These are phyloP conservation scores for Falcunculus frontatus DNA, from an alignment of 2,113 vertebrate genomes.

Conservation along the genomic window DNA sequence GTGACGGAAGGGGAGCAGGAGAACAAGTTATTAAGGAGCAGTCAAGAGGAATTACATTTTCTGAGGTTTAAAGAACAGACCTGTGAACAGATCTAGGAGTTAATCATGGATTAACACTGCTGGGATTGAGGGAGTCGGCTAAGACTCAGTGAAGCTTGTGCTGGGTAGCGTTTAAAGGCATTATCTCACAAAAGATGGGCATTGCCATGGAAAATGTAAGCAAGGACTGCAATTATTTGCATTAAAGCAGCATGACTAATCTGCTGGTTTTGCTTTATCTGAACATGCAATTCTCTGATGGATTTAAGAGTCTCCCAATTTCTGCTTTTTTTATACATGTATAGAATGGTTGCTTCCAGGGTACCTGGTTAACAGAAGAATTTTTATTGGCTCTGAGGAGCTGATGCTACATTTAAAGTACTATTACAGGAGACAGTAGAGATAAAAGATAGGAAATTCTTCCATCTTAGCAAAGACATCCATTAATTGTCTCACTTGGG, in stretches of 20 bases:
- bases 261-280: not conserved
- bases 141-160: not conserved
- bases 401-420: not conserved
- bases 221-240: conserved; percentile 28
- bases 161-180: conserved; percentile 1
- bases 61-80: conserved; percentile 25
- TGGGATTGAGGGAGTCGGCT: conserved; percentile 8
- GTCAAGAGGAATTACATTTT: conserved; percentile 33
- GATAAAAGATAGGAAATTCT: not conserved
- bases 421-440: not conserved
- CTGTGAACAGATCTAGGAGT: conserved; percentile 16
- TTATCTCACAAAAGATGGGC: conserved; percentile 39
- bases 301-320: not conserved
- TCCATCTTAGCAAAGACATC: not conserved
- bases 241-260: conserved; percentile 42
- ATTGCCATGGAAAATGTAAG: conserved; percentile 31
- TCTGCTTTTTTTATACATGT: not conserved
- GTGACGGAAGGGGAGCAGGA: not conserved
- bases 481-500: not conserved
- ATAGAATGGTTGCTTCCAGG: not conserved
- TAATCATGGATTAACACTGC: conserved; percentile 45
- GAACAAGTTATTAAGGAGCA: conserved; percentile 1
- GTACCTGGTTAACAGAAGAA: not conserved
- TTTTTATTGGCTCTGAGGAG: not conserved
- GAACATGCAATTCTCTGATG: not conserved